phyloP scores from a whole-genome alignment of 2,113 vertebrate genomes.

The Cacatua alba region DNA sequence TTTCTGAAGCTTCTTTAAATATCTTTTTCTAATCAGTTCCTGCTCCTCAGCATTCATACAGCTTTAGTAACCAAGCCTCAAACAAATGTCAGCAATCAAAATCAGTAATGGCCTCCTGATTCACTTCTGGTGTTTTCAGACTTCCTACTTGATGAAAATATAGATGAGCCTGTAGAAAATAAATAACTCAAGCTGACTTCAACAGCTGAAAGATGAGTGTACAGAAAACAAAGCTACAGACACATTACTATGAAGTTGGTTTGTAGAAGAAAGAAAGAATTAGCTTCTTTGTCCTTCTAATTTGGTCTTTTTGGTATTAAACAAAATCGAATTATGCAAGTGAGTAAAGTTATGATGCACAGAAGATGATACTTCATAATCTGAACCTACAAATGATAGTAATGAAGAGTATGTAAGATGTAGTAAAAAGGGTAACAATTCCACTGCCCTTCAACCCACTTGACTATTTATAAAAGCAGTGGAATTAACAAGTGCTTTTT shows the following conservation, averaged over 20 bases:
- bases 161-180: background rate
- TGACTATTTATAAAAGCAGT: background rate
- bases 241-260: background rate
- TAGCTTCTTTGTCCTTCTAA: background rate
- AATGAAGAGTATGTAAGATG: background rate
- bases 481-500: background rate
- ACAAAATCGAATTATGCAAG: background rate
- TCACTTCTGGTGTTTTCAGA: background rate
- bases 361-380: background rate
- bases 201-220: background rate
- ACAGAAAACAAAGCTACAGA: background rate
- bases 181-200: background rate
- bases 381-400: background rate
- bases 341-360: background rate
- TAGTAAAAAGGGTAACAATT: background rate
- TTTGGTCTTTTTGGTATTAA: background rate
- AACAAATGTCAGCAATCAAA: background rate
- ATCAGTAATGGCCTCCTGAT: background rate
- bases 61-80: background rate
- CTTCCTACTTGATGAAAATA: background rate
- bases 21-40: background rate
- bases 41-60: background rate
- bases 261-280: background rate
- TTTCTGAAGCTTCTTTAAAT: background rate
- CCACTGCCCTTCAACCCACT: background rate